Base-by-base conservation (phyloP, 2,797 vertebrate species). In the Adelosebastes latens region DNA sequence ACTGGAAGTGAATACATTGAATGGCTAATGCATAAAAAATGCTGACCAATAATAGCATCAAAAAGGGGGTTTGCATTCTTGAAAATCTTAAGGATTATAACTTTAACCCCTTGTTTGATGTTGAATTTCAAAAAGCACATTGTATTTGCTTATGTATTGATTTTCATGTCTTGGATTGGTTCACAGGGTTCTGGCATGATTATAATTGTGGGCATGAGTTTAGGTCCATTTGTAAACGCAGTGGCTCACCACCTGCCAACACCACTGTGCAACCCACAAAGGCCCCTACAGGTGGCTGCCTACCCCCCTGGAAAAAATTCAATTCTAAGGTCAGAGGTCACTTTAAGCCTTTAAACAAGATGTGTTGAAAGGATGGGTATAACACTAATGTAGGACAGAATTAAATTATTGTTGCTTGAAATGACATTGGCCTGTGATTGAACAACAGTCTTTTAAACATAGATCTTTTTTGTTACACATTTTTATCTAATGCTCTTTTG, bases 131-230 rank as follows among this genome's bases (percentile, higher is more conserved):
- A 49, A 49, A 49, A 49, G 46, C 46, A 49, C 16, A 49, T 20
- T 49, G 46, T 49, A 49, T 49, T 49, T 49, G 18, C 46, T 49
- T 49, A 8, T 62, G 22, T 60, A 4, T 8, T 70, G 1, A 66
- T 49, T 49, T 79, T 72, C 8, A 32, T 34, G 8, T 68, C n/a
- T 36, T 72, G 12, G 2, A 4, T 13, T 80, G 31, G 22, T 62
- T 72, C 20, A 36, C 58, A 91, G 90, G 90, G 12, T 82, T 74
- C 76, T 91, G 90, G 90, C 64, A 77, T 39, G 72, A 80, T 76
- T 39, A 39, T 49, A 88, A 86, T 20, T 91, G 90, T 72, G 90
- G 90, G 7, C 1, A 0, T n/a, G 80, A 90, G 58, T 1, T 34
- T 2, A 0, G 0, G 0, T 90, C 72, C 34, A 83, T 91, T 70